phyloP scores from a whole-genome alignment of 2,797 vertebrate species.

The Gorsachius magnificus region DNA sequence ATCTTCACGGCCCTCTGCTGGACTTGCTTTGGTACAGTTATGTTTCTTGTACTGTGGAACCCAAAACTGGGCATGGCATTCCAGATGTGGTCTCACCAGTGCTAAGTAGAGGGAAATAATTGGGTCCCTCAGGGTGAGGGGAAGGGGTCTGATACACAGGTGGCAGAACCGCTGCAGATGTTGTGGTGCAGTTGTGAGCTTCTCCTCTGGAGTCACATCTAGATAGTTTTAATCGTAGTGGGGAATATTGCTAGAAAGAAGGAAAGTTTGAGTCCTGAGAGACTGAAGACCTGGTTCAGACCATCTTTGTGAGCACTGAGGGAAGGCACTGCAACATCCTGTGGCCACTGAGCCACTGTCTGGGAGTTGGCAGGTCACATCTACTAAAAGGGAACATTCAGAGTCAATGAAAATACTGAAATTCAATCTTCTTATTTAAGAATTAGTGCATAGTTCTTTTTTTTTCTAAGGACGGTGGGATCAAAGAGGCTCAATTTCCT shows the following conservation, averaged over 20 bases:
- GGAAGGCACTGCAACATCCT: not conserved
- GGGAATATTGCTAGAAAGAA: not conserved
- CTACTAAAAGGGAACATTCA: not conserved
- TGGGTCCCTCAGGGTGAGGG: accelerated
- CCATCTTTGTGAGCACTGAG: not conserved
- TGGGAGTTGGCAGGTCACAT: not conserved
- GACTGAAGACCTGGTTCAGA: not conserved
- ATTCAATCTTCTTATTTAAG: not conserved
- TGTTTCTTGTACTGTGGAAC: not conserved
- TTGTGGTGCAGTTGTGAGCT: not conserved
- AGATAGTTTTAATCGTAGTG: not conserved
- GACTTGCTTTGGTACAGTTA: not conserved
- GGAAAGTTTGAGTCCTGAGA: not conserved
- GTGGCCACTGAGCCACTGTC: not conserved
- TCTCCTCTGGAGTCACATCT: not conserved
- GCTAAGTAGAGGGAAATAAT: not conserved
- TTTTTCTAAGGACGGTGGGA: not conserved
- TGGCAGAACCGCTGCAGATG: not conserved
- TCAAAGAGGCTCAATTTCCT: not conserved
- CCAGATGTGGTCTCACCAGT: not conserved
- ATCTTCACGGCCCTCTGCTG: not conserved
- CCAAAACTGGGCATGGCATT: not conserved
- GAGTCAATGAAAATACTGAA: not conserved
- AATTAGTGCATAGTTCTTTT: not conserved
- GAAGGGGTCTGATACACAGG: not conserved